Base-by-base conservation (phyloP, 1,140 invertebrate species). In the Pseudomyrmex gracilis region DNA sequence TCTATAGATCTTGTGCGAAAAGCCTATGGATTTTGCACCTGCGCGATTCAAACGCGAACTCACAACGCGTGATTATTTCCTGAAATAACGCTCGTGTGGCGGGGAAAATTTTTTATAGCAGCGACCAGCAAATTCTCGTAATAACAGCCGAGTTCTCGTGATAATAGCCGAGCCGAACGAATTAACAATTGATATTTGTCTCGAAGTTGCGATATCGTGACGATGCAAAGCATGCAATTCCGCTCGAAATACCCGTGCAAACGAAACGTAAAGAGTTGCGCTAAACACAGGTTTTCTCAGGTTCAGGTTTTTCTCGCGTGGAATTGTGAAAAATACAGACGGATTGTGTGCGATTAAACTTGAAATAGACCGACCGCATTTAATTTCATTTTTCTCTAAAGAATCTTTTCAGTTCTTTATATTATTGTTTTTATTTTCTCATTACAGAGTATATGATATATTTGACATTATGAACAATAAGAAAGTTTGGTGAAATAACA, bases 141-240 rank as follows among this genome's bases (percentile, higher is more conserved):
- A 9, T 4, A 43, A 70, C 47, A 22, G 34, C 34, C 34, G 34
- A 34, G 34, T 34, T 34, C 34, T 34, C 34, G 34, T 43, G 43
- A 17, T 22, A 13, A 24, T 4, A 20, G 34, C 5, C 43, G 43
- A 58, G 53, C 43, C 8, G 8, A 10, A 34, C 15, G 64, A 70
- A 70, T 78, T 51, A 70, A 78, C 57, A 70, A 78, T 78, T 58
- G 64, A 70, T 20, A 15, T n/a, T 68, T 34, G 24, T 66, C 47
- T 55, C 64, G 7, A 76, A 76, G 24, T 64, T 64, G 34, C 51
- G 20, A 67, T 78, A 12, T 22, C 76, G 64, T 57, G 76, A 78
- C 76, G 53, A 55, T 22, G 34, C 47, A 68, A 47, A 13, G 15
- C 20, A 2, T 68, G 8, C 13, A 78, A 78, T 58, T 70, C 10